These are phyloP conservation scores for Lasioglossum zephyrum DNA, from an alignment of 2,888 invertebrate genomes.

Conservation along the genomic window DNA sequence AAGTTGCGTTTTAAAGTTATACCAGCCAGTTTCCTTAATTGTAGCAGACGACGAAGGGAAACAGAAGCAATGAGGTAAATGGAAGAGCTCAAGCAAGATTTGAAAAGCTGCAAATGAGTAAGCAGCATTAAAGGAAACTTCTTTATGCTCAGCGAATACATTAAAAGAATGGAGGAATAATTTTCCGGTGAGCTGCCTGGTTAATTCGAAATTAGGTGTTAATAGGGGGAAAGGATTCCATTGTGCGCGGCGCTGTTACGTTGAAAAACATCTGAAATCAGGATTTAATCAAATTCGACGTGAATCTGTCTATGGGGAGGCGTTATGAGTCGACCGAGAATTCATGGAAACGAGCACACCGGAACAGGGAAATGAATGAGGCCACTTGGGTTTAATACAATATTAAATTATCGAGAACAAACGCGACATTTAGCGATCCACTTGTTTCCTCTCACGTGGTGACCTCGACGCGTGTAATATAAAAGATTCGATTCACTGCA, in stretches of 20 bases:
- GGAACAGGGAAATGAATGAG: conserved; percentile 19
- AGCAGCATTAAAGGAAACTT: neutral
- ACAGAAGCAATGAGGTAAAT: conserved; percentile 8
- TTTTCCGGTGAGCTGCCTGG: neutral
- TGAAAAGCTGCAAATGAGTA: neutral
- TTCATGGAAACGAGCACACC: conserved; percentile 1
- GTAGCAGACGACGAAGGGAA: neutral
- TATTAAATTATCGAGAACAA: conserved; percentile 27
- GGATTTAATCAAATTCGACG: conserved; percentile 23
- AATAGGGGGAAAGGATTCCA: neutral
- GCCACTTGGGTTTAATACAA: conserved; percentile 21
- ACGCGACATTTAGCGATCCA: conserved; percentile 14
- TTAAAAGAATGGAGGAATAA: conserved; percentile 1
- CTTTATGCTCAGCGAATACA: neutral
- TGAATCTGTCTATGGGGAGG: conserved; percentile 26
- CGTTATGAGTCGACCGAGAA: conserved; percentile 23
- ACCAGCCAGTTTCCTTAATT: neutral
- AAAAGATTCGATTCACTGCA: neutral
- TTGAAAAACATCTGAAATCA: conserved; percentile 4
- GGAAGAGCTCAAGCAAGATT: neutral
- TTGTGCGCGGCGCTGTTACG: neutral
- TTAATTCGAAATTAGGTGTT: conserved; percentile 7
- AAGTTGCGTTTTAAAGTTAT: neutral
- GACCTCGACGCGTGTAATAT: neutral
- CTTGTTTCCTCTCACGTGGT: neutral